Conservation (phyloP, 2,888 invertebrate genomes). For the Leucophenga maculata region DNA sequence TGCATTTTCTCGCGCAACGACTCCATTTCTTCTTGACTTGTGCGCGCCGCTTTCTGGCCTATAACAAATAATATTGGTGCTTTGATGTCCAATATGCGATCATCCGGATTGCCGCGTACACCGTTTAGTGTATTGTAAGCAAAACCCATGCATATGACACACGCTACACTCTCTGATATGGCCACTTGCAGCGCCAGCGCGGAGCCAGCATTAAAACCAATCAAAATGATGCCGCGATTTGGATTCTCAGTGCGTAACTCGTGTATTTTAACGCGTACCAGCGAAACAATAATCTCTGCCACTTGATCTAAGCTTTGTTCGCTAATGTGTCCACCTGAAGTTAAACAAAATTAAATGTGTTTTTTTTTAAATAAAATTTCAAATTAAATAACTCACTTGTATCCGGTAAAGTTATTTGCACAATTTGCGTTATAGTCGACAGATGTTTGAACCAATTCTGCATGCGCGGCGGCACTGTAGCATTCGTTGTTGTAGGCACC, state of each 20-base stretch:
- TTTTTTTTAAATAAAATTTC: constrained; percentile 4
- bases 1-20: constrained; percentile 83
- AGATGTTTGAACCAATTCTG: constrained; percentile 82
- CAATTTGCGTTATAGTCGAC: constrained; percentile 79
- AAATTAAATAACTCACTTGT: constrained; percentile 51
- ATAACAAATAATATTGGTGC: constrained; percentile 85
- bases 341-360: not conserved
- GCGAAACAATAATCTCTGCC: constrained; percentile 78
- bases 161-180: constrained; percentile 80
- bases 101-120: constrained; percentile 82
- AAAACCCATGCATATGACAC: constrained; percentile 85
- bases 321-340: constrained; percentile 58
- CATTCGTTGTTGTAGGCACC: constrained; percentile 75
- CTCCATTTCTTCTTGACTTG: constrained; percentile 83
- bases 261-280: constrained; percentile 80
- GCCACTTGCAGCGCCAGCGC: constrained; percentile 83
- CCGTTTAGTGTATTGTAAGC: constrained; percentile 83
- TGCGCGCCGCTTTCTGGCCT: constrained; percentile 81
- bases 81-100: constrained; percentile 80
- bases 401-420: constrained; percentile 72
- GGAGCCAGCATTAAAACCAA: constrained; percentile 85
- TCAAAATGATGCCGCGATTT: constrained; percentile 80
- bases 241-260: constrained; percentile 80
- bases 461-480: constrained; percentile 74
- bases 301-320: constrained; percentile 72